These are phyloP conservation scores for Alviniconcha strummeri DNA, from an alignment of 2,888 invertebrate genomes.

Conservation along the genomic window DNA sequence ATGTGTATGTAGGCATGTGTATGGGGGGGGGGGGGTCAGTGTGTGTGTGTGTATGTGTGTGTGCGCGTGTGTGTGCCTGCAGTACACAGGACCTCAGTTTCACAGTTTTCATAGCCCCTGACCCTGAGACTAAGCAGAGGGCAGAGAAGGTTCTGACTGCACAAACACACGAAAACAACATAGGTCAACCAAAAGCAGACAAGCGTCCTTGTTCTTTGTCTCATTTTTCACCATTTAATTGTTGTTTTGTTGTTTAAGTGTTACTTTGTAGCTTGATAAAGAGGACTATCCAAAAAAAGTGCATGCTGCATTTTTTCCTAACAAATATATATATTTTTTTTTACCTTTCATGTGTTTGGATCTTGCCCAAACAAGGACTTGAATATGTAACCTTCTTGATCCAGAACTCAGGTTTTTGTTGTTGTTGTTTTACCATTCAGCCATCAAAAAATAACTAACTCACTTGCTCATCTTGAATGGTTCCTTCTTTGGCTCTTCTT, in stretches of 20 bases:
- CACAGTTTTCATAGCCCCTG: background rate
- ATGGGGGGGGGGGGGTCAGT: background rate
- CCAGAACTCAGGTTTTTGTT: too few relatives aligned
- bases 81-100: background rate
- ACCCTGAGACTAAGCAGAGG: background rate
- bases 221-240: background rate
- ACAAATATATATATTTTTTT: too few relatives aligned
- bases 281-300: too few relatives aligned
- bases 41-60: conserved; percentile 1
- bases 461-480: conserved; percentile 15
- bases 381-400: too few relatives aligned
- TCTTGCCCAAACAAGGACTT: too few relatives aligned
- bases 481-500: background rate
- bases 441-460: background rate
- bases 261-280: background rate
- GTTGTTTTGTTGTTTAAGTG: background rate
- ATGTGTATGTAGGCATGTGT: too few relatives aligned
- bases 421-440: background rate
- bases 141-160: background rate
- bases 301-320: too few relatives aligned
- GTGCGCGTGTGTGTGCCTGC: background rate
- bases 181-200: background rate
- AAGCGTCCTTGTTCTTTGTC: background rate
- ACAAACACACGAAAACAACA: background rate
- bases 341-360: too few relatives aligned